Evolutionary conservation across 2,888 invertebrate genomes (phyloP).

Genomic region (Chrysina gloriosa): DNA sequence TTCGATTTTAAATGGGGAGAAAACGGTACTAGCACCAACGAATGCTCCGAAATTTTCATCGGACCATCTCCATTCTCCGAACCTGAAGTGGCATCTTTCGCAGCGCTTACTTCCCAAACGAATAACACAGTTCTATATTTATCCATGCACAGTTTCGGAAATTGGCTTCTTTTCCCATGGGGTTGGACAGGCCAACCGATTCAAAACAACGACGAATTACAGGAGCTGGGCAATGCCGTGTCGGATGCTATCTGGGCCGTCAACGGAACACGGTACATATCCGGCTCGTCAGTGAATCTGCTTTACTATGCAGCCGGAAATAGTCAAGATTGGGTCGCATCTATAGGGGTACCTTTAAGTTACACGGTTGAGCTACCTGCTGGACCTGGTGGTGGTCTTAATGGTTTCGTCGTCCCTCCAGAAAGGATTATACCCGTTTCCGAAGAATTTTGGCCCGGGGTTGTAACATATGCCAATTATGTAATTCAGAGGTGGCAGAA

Average conservation of each 20-base stretch:
- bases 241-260: constrained; percentile 62
- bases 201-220: constrained; percentile 65
- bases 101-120: constrained; percentile 67
- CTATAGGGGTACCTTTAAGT: constrained; percentile 68
- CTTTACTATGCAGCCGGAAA: constrained; percentile 72
- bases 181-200: constrained; percentile 70
- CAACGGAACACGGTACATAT: constrained; percentile 65
- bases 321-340: constrained; percentile 75
- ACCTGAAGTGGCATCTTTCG: constrained; percentile 67
- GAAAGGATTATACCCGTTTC: constrained; percentile 69
- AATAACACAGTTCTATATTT: constrained; percentile 72
- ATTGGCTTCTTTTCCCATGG: constrained; percentile 76
- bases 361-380: constrained; percentile 74
- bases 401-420: constrained; percentile 71
- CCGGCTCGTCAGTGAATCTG: constrained; percentile 64
- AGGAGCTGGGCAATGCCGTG: constrained; percentile 64
- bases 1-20: constrained; percentile 77
- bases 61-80: constrained; percentile 67
- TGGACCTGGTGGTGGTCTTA: constrained; percentile 65
- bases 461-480: constrained; percentile 67
- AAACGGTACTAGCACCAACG: constrained; percentile 55
- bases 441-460: constrained; percentile 71
- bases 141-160: constrained; percentile 78
- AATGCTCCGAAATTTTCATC: constrained; percentile 65
- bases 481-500: constrained; percentile 8